Evolutionary conservation across 2,113 vertebrate species (phyloP).

Genomic region (Chlorodrepanis virens): DNA sequence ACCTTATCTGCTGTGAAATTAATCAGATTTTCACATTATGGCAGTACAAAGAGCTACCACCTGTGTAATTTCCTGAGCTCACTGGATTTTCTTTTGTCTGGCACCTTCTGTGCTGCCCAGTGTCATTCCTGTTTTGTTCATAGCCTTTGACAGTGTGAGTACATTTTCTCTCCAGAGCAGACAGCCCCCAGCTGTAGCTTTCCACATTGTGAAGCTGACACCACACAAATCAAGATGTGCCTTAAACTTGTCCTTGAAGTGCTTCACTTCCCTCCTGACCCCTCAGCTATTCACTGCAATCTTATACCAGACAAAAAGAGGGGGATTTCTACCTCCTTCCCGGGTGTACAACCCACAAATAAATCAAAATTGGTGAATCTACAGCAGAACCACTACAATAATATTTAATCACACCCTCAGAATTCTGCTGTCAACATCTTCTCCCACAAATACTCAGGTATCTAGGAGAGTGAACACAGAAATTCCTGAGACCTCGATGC

Average conservation of each 20-base stretch:
- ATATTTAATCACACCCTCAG: background rate
- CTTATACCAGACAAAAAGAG: background rate
- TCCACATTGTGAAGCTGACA: conserved; percentile 12
- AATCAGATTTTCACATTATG: conserved; percentile 44
- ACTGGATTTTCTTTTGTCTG: conserved; percentile 32
- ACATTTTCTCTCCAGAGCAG: conserved; percentile 20
- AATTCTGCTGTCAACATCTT: background rate
- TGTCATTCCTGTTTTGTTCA: background rate
- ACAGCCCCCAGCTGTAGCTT: conserved; percentile 20
- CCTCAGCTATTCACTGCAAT: background rate
- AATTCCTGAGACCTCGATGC: background rate
- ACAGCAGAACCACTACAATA: background rate
- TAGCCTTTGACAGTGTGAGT: conserved; percentile 12
- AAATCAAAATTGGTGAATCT: background rate
- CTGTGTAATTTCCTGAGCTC: conserved; percentile 32
- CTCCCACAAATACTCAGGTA: background rate
- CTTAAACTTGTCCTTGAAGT: conserved; percentile 18
- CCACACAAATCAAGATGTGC: background rate
- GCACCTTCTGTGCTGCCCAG: conserved; percentile 44
- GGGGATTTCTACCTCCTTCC: background rate
- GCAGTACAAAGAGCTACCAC: conserved; percentile 8
- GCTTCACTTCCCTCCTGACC: background rate
- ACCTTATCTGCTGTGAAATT: conserved; percentile 12
- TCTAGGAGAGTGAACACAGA: background rate
- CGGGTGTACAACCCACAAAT: background rate